Evolutionary conservation across 1,140 invertebrate species (phyloP).

Genomic region (Drosophila orena): DNA sequence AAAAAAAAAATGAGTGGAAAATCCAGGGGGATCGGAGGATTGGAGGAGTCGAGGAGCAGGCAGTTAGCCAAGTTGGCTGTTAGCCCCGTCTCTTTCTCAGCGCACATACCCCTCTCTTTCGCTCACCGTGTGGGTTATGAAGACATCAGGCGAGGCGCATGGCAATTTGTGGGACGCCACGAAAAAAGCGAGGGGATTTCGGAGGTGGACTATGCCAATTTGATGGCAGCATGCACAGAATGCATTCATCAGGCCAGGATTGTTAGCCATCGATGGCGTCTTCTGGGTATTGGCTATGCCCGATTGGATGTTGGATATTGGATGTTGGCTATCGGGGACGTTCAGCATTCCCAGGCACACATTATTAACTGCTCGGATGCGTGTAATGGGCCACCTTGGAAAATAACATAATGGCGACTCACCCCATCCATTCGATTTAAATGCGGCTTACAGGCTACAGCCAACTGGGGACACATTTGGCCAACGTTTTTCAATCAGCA

Average conservation of each 20-base stretch:
- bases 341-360: slow-evolving; percentile 66
- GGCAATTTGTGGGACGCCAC: slow-evolving; percentile 81
- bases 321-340: slow-evolving; percentile 27
- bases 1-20: slow-evolving; percentile 2
- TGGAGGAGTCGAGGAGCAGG: slow-evolving; percentile 4
- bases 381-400: slow-evolving; percentile 79
- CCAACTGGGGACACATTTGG: slow-evolving; percentile 73
- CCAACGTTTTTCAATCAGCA: slow-evolving; percentile 81
- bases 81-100: slow-evolving; percentile 24
- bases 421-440: slow-evolving; percentile 26
- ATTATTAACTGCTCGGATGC: slow-evolving; percentile 67
- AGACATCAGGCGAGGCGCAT: slow-evolving; percentile 79
- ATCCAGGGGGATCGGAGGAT: neutral
- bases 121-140: slow-evolving; percentile 49
- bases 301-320: slow-evolving; percentile 11
- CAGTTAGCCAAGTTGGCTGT: slow-evolving; percentile 50
- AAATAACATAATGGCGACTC: slow-evolving; percentile 59
- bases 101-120: slow-evolving; percentile 16
- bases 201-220: slow-evolving; percentile 54
- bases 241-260: slow-evolving; percentile 73
- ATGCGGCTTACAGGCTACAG: slow-evolving; percentile 21
- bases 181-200: slow-evolving; percentile 21
- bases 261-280: slow-evolving; percentile 66
- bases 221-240: slow-evolving; percentile 63
- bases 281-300: slow-evolving; percentile 9